Evolutionary conservation across 2,113 vertebrate species (phyloP).

Genomic region (Uropsilus gracilis): DNA sequence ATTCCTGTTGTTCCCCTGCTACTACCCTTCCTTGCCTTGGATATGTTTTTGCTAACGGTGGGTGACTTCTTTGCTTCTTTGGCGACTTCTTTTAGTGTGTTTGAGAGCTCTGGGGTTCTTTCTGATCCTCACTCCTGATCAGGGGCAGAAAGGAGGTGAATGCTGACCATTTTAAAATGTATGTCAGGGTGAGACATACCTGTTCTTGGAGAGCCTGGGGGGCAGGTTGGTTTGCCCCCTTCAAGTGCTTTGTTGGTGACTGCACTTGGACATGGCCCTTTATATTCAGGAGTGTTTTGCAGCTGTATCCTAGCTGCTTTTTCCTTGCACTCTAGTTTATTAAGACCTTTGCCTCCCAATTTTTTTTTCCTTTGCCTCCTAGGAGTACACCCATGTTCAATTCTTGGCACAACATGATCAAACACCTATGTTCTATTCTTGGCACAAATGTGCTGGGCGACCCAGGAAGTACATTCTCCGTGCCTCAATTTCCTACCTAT

Average conservation of each 20-base stretch:
- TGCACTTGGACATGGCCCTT: background rate
- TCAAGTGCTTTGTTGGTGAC: background rate
- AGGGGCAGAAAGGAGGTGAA: background rate
- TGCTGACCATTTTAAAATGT: too few species aligned
- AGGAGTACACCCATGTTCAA: background rate
- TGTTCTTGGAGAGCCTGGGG: background rate
- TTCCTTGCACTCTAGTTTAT: background rate
- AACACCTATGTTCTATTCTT: background rate
- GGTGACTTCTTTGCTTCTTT: background rate
- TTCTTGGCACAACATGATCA: background rate
- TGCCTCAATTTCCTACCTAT: background rate
- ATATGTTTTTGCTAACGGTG: background rate
- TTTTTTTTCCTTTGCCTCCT: background rate
- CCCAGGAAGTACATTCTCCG: background rate
- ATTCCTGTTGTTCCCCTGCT: background rate
- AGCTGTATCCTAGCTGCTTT: background rate
- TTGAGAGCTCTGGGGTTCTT: background rate
- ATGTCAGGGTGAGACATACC: background rate
- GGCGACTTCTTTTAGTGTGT: background rate
- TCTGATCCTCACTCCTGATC: background rate
- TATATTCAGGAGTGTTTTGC: background rate
- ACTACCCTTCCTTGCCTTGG: background rate
- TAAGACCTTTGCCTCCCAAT: background rate
- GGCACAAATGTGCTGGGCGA: background rate
- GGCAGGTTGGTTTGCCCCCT: background rate